Base-by-base conservation (phyloP, 1,140 invertebrate genomes). In the Zaprionus gabonicus region DNA sequence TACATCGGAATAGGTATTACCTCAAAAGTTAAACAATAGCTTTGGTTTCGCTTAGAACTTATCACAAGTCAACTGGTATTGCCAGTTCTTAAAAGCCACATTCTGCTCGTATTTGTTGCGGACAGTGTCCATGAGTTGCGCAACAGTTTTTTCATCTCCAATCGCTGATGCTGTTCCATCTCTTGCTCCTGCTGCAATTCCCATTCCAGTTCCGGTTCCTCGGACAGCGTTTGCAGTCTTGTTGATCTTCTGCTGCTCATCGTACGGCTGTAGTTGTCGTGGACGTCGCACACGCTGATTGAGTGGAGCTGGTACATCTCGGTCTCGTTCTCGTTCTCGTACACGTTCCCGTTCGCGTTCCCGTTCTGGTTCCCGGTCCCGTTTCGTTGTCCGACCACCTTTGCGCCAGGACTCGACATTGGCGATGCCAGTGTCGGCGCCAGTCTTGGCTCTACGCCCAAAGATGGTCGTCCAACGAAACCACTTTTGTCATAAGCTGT, bases 401-500 rank as follows among this genome's bases (percentile, higher is more conserved):
- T 91, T 91, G 80, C 87, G 86, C 87, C 86, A 88, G 79, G 85
- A 88, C 78, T 91, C 86, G 72, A 90, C 85, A 77, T 80, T 80
- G 81, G 76, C 70, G 68, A 88, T 84, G 63, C 85, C 86, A 46
- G 81, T 49, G 63, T 82, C 76, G 70, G 70, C n/a, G 67, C 72
- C 60, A 57, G 25, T 53, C 55, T 76, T 70, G 53, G 65, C 79
- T 31, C 78, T 72, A 55, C 72, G 71, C 36, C 83, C 78, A 80
- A 92, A 87, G 75, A 91, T 82, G 75, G 78, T 88, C 78, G 82
- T 80, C 72, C 91, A 92, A 79, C 91, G 79, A 80, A 92, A 85
- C 88, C 88, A 92, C 82, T 87, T 92, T 73, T 87, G 92, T 93
- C 92, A 93, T 93, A 93, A 93, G 34, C 77, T 76, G 60, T 78